Conservation (phyloP, 2,888 invertebrate species). For the Crematogaster levior region DNA sequence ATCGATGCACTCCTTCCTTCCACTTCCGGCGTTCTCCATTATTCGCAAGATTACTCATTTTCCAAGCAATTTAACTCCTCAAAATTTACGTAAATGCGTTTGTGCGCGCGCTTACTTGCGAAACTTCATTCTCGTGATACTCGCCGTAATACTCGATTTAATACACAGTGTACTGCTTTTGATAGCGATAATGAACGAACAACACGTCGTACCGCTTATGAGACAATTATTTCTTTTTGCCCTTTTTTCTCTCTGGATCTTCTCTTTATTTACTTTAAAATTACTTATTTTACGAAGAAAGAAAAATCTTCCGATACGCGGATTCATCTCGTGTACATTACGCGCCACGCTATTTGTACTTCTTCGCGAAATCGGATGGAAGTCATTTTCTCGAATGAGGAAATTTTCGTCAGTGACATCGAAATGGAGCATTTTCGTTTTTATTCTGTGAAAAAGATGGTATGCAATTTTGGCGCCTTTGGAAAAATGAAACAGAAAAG, state of each 20-base stretch:
- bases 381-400: slow-evolving; percentile 33
- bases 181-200: slow-evolving; percentile 27
- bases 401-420: slow-evolving; percentile 18
- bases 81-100: slow-evolving; percentile 32
- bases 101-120: slow-evolving; percentile 5
- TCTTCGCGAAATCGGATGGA: slow-evolving; percentile 18
- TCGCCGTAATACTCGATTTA: slow-evolving; percentile 38
- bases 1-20: slow-evolving; percentile 4
- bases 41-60: slow-evolving; percentile 59
- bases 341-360: slow-evolving; percentile 2
- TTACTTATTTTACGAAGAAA: slow-evolving; percentile 41
- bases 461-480: background rate
- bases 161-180: slow-evolving; percentile 34
- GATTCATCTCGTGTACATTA: slow-evolving; percentile 23
- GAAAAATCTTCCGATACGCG: slow-evolving; percentile 15
- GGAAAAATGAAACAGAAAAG: background rate
- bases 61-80: slow-evolving; percentile 52
- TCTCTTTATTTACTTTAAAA: background rate
- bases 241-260: background rate
- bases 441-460: background rate
- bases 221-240: slow-evolving; percentile 6
- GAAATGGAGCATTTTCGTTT: background rate
- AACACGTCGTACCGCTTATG: slow-evolving; percentile 7
- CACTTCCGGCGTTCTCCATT: slow-evolving; percentile 32
- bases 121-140: slow-evolving; percentile 20